These are phyloP conservation scores for Platycheirus rosarum DNA, from an alignment of 2,888 invertebrate genomes.

Conservation along the genomic window DNA sequence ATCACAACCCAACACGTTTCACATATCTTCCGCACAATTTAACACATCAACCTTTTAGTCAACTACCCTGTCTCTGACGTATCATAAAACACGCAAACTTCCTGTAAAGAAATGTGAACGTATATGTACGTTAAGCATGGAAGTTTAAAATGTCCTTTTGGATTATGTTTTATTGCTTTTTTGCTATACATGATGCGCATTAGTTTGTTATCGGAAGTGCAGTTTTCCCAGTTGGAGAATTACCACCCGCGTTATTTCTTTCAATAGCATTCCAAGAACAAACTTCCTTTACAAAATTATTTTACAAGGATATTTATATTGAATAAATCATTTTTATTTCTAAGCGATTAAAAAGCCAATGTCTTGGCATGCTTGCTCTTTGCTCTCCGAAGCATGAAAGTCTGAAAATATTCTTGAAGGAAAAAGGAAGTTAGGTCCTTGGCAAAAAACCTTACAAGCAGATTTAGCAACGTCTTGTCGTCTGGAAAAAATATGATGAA, in stretches of 20 bases:
- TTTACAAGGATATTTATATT: slow-evolving; percentile 48
- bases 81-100: slow-evolving; percentile 15
- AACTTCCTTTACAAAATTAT: background rate
- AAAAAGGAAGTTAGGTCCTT: slow-evolving; percentile 22
- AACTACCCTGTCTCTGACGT: slow-evolving; percentile 13
- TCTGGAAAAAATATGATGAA: slow-evolving; percentile 48
- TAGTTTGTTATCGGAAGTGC: slow-evolving; percentile 52
- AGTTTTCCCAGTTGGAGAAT: slow-evolving; percentile 13
- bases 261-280: background rate
- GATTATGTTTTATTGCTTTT: slow-evolving; percentile 45
- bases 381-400: background rate
- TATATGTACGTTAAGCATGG: slow-evolving; percentile 41
- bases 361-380: slow-evolving; percentile 16
- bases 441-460: slow-evolving; percentile 44
- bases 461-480: slow-evolving; percentile 35
- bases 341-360: slow-evolving; percentile 64
- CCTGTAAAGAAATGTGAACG: slow-evolving; percentile 5
- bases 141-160: slow-evolving; percentile 46
- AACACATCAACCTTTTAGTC: slow-evolving; percentile 41
- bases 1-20: slow-evolving; percentile 41
- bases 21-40: slow-evolving; percentile 54
- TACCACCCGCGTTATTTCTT: slow-evolving; percentile 13
- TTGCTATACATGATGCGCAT: slow-evolving; percentile 23
- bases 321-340: slow-evolving; percentile 71
- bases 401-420: slow-evolving; percentile 25